phyloP scores from a whole-genome alignment of 64 coral and sea anemone species.

The Trachythela sp. region DNA sequence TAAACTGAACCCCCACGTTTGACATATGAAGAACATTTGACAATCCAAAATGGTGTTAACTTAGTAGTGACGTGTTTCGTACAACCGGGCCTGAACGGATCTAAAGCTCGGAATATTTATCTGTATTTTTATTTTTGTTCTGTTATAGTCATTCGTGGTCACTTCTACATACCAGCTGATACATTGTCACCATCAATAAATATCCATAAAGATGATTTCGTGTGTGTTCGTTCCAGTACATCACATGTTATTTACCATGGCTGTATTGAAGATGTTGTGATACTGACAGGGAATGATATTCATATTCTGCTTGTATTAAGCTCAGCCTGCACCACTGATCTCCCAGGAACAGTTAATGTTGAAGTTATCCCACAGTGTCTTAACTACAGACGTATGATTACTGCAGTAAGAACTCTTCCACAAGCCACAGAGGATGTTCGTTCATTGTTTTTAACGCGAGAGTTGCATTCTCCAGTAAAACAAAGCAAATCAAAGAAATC shows the following conservation, averaged over 20 bases:
- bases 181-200: neutral
- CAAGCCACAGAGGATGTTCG: slow-evolving; percentile 42
- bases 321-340: neutral
- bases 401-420: slow-evolving; percentile 29
- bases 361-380: slow-evolving; percentile 40
- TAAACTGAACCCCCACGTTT: too few species aligned
- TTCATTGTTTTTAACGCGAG: slow-evolving; percentile 35
- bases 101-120: too few species aligned
- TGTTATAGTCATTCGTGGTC: neutral
- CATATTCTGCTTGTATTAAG: neutral
- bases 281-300: neutral
- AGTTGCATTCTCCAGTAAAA: neutral
- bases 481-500: neutral
- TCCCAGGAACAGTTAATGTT: neutral
- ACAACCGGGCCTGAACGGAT: too few species aligned
- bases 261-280: neutral
- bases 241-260: neutral
- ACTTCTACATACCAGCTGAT: neutral
- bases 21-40: too few species aligned
- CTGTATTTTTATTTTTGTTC: too few species aligned
- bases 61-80: too few species aligned
- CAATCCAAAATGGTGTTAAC: too few species aligned
- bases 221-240: neutral
- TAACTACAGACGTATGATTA: slow-evolving; percentile 43
- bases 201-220: neutral